These are phyloP conservation scores for Drosophila ficusphila DNA, from an alignment of 1,140 invertebrate genomes.

Conservation along the genomic window DNA sequence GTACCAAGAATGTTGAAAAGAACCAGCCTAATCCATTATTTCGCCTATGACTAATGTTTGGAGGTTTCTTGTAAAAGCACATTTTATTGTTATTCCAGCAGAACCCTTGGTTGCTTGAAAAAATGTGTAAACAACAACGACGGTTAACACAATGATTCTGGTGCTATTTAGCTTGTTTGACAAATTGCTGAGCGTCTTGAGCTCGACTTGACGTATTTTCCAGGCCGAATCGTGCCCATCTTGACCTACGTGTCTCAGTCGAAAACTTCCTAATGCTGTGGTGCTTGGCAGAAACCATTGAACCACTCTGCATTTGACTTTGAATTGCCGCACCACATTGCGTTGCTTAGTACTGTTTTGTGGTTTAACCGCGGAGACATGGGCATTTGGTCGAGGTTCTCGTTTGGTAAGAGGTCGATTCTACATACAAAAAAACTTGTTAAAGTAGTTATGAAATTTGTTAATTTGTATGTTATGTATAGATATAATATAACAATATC, in stretches of 20 bases:
- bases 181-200: constrained; percentile 32
- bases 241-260: constrained; percentile 64
- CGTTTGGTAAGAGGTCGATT: constrained; percentile 5
- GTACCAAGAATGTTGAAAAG: not conserved
- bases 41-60: constrained; percentile 13
- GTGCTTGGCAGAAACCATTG: constrained; percentile 19
- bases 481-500: too few relatives aligned
- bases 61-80: not conserved
- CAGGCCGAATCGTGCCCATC: constrained; percentile 57
- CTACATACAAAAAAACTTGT: not conserved
- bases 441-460: not conserved
- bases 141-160: constrained; percentile 14
- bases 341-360: constrained; percentile 6
- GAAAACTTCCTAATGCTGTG: constrained; percentile 35
- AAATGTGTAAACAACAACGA: constrained; percentile 2
- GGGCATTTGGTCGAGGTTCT: constrained; percentile 3
- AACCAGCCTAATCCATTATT: not conserved
- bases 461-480: too few relatives aligned
- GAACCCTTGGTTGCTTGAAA: constrained; percentile 1
- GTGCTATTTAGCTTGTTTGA: constrained; percentile 22
- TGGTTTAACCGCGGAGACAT: constrained; percentile 7
- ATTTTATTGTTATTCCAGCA: not conserved
- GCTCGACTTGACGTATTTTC: constrained; percentile 38
- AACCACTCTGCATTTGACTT: constrained; percentile 36
- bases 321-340: constrained; percentile 34